These are phyloP conservation scores for Ondatra zibethicus DNA, from an alignment of 2,113 vertebrate species.

Conservation along the genomic window DNA sequence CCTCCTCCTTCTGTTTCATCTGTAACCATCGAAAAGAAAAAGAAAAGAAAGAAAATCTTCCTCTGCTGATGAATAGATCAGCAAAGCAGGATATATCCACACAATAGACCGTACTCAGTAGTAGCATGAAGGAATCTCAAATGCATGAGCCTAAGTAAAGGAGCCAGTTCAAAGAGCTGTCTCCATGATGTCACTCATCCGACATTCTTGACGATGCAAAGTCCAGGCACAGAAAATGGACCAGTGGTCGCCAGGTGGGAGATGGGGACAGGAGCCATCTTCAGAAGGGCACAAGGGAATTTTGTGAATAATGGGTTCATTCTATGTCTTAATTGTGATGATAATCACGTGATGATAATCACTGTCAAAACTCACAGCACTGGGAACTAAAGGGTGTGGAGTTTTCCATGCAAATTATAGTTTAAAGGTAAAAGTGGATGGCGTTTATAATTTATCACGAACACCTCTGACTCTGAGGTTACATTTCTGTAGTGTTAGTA, in stretches of 20 bases:
- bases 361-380: not conserved
- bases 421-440: not conserved
- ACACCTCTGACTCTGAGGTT: not conserved
- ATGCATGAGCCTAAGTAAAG: not conserved
- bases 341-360: not conserved
- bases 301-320: not conserved
- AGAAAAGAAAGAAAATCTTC: not conserved
- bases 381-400: not conserved
- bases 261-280: not conserved
- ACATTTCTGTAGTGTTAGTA: not conserved
- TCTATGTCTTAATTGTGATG: not conserved
- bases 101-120: no score
- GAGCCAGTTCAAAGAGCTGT: not conserved
- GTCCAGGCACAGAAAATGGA: not conserved
- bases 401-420: not conserved
- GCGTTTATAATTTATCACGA: not conserved
- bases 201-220: not conserved
- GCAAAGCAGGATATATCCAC: no score
- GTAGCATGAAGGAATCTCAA: not conserved
- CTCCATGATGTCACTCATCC: not conserved
- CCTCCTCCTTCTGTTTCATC: not conserved
- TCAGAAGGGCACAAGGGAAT: not conserved
- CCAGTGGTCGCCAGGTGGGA: not conserved
- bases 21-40: conserved; percentile 15
- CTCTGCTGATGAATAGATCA: not conserved